These are phyloP conservation scores for Drosophila tripunctata DNA, from an alignment of 2,888 invertebrate species.

Conservation along the genomic window DNA sequence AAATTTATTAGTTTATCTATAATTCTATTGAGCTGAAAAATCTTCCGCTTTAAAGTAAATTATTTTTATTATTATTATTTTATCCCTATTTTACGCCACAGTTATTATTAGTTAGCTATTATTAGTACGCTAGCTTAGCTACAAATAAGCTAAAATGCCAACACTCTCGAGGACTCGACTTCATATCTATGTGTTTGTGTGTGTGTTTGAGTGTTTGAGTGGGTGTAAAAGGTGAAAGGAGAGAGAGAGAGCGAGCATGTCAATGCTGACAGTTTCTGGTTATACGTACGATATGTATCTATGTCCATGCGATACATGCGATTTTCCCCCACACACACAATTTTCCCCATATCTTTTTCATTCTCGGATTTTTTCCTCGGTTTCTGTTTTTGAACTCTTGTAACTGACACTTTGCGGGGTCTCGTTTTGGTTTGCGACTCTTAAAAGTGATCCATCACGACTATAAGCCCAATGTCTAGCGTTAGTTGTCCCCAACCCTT, in stretches of 20 bases:
- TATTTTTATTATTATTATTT: too few species aligned
- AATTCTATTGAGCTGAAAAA: too few species aligned
- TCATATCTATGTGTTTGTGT: not conserved
- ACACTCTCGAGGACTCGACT: not conserved
- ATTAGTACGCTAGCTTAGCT: too few species aligned
- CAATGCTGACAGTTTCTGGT: slow-evolving; percentile 53
- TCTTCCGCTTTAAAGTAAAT: too few species aligned
- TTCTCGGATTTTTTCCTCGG: slow-evolving; percentile 10
- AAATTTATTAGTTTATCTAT: too few species aligned
- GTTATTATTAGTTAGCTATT: too few species aligned
- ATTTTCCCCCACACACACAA: slow-evolving; percentile 26
- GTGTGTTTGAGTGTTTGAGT: slow-evolving; percentile 1
- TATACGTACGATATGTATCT: too few species aligned
- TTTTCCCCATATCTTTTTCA: slow-evolving; percentile 8
- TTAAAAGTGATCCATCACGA: slow-evolving; percentile 63
- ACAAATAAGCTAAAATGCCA: not conserved
- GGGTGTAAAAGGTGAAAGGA: slow-evolving; percentile 52
- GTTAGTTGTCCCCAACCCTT: slow-evolving; percentile 1
- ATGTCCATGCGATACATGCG: slow-evolving; percentile 50
- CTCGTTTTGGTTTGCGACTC: slow-evolving; percentile 15
- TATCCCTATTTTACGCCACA: too few species aligned
- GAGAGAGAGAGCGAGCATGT: slow-evolving; percentile 23
- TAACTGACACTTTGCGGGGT: slow-evolving; percentile 46
- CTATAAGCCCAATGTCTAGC: slow-evolving; percentile 47
- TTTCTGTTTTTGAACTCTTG: slow-evolving; percentile 57